Evolutionary conservation across 2,113 vertebrate species (phyloP), one percentile per base, ranked within the genome.

Genomic region (Dipodomys ordii): DNA sequence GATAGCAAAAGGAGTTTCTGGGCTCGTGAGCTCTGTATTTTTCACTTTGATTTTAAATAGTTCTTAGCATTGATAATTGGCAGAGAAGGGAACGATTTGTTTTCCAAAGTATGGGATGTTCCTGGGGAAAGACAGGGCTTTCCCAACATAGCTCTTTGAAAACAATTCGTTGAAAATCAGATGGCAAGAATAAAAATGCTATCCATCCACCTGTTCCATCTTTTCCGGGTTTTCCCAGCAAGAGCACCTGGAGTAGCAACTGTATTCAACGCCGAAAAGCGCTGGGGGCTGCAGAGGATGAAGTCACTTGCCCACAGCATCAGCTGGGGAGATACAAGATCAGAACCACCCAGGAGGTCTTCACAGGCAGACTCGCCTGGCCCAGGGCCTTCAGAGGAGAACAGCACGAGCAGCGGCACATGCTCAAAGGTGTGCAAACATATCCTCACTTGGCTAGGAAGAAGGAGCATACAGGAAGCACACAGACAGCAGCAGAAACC

Each of bases 401-500:
- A 49, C 80, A 96, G 19, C 83, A 97, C 81, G 85, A 97, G 96
- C 94, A 97, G 97, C 96, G 96, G 95, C 85, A 97, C 97, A 97
- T 98, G 98, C 98, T 97, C 96, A 83, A 30, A 97, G 80, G 97
- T 97, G 96, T 98, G 97, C 98, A 98, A 95, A 94, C 83, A 92
- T 73, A 86, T 73, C 84, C 74, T 88, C 97, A 92, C 94, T 95
- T 95, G 62, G 80, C 72, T 78, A 90, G 94, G 87, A 93, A 90
- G 80, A 93, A 90, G 80, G 74, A 83, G 91, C 92, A 97, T 95
- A 95, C 0, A 39, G 3, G 44, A 94, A 92, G 90, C 32, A 90
- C 69, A 74, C 67, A 6, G 97, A 92, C 53, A 94, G 96, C 94
- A 74, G 96, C 94, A 74, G 96, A 87, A 69, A 68, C 96, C 85